A percentile compares a stretch with the other conserved stretches of the same genome.
phyloP scores from a whole-genome alignment of 2,113 vertebrate genomes.

The Salvelinus fontinalis region DNA sequence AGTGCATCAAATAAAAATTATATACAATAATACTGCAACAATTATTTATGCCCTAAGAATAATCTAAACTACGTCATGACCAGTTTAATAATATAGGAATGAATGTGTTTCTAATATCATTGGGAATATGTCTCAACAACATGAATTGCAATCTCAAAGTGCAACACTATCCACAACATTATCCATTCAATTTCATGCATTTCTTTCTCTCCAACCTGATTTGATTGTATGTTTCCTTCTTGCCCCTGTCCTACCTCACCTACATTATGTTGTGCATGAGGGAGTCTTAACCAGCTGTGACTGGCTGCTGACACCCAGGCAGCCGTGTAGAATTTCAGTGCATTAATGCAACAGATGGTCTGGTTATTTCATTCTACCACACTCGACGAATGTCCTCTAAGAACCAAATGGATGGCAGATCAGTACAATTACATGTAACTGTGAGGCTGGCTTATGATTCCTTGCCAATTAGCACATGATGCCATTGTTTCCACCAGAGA shows the following conservation, averaged over 20 bases:
- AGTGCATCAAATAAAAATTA: not conserved
- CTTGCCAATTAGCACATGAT: conserved; percentile 22
- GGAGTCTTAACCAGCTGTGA: conserved; percentile 10
- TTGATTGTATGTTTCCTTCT: not conserved
- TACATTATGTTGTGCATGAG: conserved; percentile 6
- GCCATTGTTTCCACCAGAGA: conserved; percentile 8
- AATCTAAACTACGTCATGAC: no score
- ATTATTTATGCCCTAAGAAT: not conserved
- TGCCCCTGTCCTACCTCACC: conserved; percentile 10
- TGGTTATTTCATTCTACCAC: not conserved
- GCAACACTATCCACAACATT: not conserved
- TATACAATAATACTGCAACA: not conserved
- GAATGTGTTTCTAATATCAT: conserved; percentile 3
- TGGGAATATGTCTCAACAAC: not conserved
- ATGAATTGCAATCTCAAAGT: not conserved
- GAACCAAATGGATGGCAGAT: conserved; percentile 18
- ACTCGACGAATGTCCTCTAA: conserved; percentile 4
- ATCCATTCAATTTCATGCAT: conserved; percentile 7
- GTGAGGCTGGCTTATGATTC: conserved; percentile 20
- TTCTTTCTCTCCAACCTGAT: not conserved
- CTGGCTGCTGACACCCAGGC: not conserved
- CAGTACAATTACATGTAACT: conserved; percentile 23
- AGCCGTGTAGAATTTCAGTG: conserved; percentile 13
- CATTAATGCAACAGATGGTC: conserved; percentile 31
- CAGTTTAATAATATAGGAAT: no score